Conservation (phyloP, 2,888 invertebrate genomes). For the Sipha maydis region DNA sequence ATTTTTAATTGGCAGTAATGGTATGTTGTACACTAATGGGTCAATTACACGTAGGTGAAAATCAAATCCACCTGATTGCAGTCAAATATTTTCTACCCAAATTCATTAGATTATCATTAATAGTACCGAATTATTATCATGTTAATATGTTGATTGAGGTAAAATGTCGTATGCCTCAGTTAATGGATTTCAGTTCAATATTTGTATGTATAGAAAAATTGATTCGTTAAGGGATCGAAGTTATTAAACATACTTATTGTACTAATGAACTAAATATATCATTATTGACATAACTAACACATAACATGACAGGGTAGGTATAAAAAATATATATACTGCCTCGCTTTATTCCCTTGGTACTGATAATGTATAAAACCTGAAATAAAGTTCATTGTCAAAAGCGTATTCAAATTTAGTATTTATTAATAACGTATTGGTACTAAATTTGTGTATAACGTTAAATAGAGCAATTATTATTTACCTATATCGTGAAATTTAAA, state of each 20-base stretch:
- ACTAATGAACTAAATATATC: neutral
- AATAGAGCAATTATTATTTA: neutral
- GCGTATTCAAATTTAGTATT: conserved; percentile 55
- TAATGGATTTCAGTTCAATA: no score
- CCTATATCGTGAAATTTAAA: neutral
- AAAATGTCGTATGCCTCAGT: no score
- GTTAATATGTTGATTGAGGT: no score
- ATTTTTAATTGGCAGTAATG: no score
- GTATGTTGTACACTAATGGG: no score
- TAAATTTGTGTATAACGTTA: conserved; percentile 22
- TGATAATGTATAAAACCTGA: neutral
- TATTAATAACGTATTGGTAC: conserved; percentile 40
- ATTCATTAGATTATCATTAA: no score
- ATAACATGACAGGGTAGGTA: neutral
- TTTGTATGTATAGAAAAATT: neutral
- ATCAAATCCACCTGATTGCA: no score
- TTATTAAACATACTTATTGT: neutral
- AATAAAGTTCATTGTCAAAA: neutral
- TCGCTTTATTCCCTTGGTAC: neutral
- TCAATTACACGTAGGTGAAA: no score
- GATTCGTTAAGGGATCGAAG: neutral
- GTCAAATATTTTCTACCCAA: no score
- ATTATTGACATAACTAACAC: neutral
- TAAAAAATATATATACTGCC: neutral
- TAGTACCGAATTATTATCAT: no score